Base-by-base conservation (phyloP, 1,140 invertebrate species). In the Gonatopus flavifemur region DNA sequence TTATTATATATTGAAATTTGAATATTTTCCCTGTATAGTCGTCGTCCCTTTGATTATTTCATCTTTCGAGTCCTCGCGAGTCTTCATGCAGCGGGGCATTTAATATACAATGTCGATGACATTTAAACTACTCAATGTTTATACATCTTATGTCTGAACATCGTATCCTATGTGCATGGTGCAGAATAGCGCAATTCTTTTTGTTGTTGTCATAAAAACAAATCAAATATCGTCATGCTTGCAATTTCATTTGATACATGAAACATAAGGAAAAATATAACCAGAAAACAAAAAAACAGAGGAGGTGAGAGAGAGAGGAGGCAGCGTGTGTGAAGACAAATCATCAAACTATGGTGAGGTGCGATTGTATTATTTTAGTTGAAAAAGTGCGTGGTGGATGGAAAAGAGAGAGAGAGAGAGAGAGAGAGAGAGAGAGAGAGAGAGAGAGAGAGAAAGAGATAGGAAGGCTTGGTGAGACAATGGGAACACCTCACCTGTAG, bases 401-500 rank as follows among this genome's bases (percentile, higher is more conserved):
- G n/a, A n/a, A n/a, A n/a, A 46, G 32, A 49, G 36, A 49, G 50
- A 48, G 12, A 37, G 42, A 49, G n/a, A 39, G 18, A 44, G 52
- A 32, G 16, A 32, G 39, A 35, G 36, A 28, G 38, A 43, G 32
- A 45, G 43, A 57, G 37, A 38, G 42, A 37, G 42, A 45, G 50
- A 51, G 43, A 52, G 59, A 51, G 40, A 65, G 48, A 37, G 56
- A 18, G 33, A 28, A 20, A 38, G 15, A 33, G 42, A n/a, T 6
- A 19, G 30, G 48, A 36, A 50, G 33, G 39, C 51, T 49, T 51
- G 60, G 56, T 61, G 62, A 60, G 53, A 55, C 49, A 57, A 62
- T 62, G 42, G 49, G 57, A 56, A n/a, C n/a, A 49, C 56, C 73
- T 76, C 70, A 76, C 73, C 73, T 74, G 70, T 62, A 57, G 55